A percentile compares a stretch with the other conserved stretches of the same genome.
Evolutionary conservation across 2,797 vertebrate genomes (phyloP).

Genomic region (Amblyopsis hoosieri): DNA sequence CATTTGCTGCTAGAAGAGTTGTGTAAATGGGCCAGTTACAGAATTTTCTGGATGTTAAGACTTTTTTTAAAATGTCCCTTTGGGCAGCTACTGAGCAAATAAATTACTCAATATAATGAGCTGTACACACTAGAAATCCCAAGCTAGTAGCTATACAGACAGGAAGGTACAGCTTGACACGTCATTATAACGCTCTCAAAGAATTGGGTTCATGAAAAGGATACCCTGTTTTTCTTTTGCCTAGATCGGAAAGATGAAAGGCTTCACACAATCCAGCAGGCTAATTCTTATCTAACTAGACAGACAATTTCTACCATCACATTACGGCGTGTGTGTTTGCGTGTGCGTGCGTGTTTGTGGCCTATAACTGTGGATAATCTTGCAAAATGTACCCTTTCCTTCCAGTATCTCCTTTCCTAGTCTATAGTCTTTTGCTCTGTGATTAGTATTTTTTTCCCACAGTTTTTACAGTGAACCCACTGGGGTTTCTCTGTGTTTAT

Average conservation of each 20-base stretch:
- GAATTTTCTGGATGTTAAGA: conserved; percentile 73
- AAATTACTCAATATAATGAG: conserved; percentile 74
- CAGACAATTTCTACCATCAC: conserved; percentile 36
- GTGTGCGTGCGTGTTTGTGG: conserved; percentile 14
- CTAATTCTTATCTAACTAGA: conserved; percentile 70
- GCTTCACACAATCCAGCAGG: conserved; percentile 35
- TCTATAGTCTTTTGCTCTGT: conserved; percentile 29
- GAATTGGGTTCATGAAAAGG: conserved; percentile 70
- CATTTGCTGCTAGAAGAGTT: conserved; percentile 52
- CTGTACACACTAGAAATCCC: conserved; percentile 56
- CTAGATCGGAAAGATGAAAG: conserved; percentile 64
- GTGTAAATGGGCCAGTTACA: conserved; percentile 72
- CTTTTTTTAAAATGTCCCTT: conserved; percentile 53
- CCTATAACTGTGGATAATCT: conserved; percentile 48
- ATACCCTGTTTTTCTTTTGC: conserved; percentile 41
- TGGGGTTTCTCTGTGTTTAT: conserved; percentile 54
- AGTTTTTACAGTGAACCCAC: conserved; percentile 44
- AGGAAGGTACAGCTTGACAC: conserved; percentile 61
- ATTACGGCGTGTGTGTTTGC: conserved; percentile 1
- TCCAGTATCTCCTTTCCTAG: conserved; percentile 22
- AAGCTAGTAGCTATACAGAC: conserved; percentile 29
- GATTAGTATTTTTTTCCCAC: conserved; percentile 51
- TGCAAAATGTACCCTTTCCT: conserved; percentile 4
- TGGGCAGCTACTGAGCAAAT: conserved; percentile 71
- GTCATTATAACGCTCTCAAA: conserved; percentile 50